Evolutionary conservation across 1,140 invertebrate species (phyloP).

Genomic region (Nautilus pompilius): DNA sequence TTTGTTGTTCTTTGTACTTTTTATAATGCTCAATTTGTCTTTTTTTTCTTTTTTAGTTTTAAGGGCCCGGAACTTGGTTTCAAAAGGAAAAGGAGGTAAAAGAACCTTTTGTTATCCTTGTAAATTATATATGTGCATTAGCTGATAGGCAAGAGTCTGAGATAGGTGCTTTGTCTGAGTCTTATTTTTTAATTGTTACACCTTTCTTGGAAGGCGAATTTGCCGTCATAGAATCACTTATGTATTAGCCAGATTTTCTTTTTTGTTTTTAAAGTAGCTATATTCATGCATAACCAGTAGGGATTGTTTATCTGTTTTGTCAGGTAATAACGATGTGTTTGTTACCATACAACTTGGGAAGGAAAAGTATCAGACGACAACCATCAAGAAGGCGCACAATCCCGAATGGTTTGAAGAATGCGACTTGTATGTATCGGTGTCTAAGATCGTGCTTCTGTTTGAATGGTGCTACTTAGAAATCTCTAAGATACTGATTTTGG

Average conservation of each 20-base stretch:
- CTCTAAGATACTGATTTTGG: too few relatives aligned
- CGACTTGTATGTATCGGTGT: slow-evolving; percentile 74
- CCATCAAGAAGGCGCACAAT: slow-evolving; percentile 80
- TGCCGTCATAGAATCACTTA: background rate
- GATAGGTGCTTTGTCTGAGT: too few relatives aligned
- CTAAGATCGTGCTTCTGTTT: too few relatives aligned
- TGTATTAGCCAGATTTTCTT: background rate
- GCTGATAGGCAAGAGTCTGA: too few relatives aligned
- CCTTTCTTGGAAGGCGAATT: background rate
- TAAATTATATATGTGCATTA: background rate
- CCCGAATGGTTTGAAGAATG: slow-evolving; percentile 95
- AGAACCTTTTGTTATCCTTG: slow-evolving; percentile 4
- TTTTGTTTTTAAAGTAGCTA: background rate
- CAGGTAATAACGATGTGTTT: slow-evolving; percentile 72
- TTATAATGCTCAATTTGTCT: background rate
- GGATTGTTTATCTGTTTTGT: background rate
- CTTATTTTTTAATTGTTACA: background rate
- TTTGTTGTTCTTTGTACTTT: too few relatives aligned
- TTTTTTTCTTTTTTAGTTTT: slow-evolving; percentile 20
- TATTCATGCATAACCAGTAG: background rate
- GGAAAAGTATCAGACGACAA: slow-evolving; percentile 93
- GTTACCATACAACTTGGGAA: slow-evolving; percentile 91
- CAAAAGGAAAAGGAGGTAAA: slow-evolving; percentile 28
- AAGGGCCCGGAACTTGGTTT: slow-evolving; percentile 21
- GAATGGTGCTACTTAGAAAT: too few relatives aligned